A percentile compares a stretch with the other conserved stretches of the same genome.
phyloP scores from a whole-genome alignment of 2,797 vertebrate genomes.

The Tauraco hartlaubi region DNA sequence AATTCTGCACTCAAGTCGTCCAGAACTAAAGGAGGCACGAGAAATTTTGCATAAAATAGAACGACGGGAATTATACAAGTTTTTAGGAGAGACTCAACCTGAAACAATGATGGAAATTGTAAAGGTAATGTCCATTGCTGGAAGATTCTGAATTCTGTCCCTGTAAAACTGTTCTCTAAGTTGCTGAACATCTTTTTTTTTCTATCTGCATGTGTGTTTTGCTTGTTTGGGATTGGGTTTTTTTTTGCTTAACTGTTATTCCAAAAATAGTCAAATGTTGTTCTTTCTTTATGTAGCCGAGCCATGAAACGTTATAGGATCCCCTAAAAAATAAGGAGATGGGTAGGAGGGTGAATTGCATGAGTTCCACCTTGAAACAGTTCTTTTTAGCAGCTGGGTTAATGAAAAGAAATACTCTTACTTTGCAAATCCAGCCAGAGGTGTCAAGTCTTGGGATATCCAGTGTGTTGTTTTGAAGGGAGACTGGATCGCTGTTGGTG shows the following conservation, averaged over 20 bases:
- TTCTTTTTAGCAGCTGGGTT: neutral
- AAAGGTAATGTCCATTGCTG: slow-evolving; percentile 73
- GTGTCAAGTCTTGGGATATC: neutral
- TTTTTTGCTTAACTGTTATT: neutral
- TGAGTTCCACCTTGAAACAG: neutral
- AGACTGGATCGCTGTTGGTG: neutral
- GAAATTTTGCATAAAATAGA: slow-evolving; percentile 87
- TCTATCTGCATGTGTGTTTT: fast-evolving
- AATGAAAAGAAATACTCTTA: neutral
- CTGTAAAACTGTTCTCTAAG: neutral
- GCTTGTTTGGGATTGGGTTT: neutral
- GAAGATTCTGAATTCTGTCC: neutral
- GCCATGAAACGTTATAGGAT: neutral
- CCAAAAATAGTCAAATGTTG: neutral
- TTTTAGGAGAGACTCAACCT: slow-evolving; percentile 89
- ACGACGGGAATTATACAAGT: slow-evolving; percentile 89
- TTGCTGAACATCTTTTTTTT: neutral
- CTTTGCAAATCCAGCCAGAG: neutral
- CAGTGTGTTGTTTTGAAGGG: neutral
- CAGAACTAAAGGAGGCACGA: slow-evolving; percentile 82
- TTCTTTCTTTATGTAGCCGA: neutral
- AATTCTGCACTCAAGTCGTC: slow-evolving; percentile 87
- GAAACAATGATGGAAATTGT: slow-evolving; percentile 15
- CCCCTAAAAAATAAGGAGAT: neutral
- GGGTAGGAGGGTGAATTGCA: neutral